phyloP scores from a whole-genome alignment of 2,113 vertebrate species.

The Notarius lentiginosus region DNA sequence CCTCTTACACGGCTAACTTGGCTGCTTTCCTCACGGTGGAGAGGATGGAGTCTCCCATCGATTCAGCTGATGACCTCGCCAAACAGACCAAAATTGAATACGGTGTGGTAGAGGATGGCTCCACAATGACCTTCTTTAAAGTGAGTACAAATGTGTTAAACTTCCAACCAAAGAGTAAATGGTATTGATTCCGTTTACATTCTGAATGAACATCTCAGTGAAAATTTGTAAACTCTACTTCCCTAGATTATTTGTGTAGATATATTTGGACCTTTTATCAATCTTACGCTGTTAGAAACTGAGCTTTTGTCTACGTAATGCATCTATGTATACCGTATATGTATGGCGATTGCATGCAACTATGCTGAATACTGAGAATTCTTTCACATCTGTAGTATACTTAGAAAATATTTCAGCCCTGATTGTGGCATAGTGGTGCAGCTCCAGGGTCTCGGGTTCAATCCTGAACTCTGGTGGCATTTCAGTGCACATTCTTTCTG shows the following conservation, averaged over 20 bases:
- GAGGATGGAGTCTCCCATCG: slow-evolving; percentile 97
- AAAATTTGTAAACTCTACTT: neutral
- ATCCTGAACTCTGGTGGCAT: neutral
- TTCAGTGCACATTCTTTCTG: neutral
- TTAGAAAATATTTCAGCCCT: neutral
- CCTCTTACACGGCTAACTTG: slow-evolving; percentile 98
- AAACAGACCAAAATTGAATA: slow-evolving; percentile 99
- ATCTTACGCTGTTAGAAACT: neutral
- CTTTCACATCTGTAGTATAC: neutral
- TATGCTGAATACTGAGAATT: neutral
- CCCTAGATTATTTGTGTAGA: neutral
- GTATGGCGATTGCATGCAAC: neutral
- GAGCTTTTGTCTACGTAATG: neutral
- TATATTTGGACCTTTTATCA: neutral
- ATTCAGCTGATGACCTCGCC: slow-evolving; percentile 95
- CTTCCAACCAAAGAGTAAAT: neutral
- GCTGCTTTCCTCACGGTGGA: slow-evolving; percentile 99
- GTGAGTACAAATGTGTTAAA: slow-evolving; percentile 64
- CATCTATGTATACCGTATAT: neutral
- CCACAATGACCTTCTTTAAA: slow-evolving; percentile 98
- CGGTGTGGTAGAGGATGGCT: slow-evolving; percentile 90
- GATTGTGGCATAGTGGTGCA: neutral
- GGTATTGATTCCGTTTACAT: neutral
- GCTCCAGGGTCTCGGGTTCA: neutral
- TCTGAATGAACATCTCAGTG: neutral